Conservation (phyloP, 2,113 vertebrate species). For the Eretmochelys imbricata region DNA sequence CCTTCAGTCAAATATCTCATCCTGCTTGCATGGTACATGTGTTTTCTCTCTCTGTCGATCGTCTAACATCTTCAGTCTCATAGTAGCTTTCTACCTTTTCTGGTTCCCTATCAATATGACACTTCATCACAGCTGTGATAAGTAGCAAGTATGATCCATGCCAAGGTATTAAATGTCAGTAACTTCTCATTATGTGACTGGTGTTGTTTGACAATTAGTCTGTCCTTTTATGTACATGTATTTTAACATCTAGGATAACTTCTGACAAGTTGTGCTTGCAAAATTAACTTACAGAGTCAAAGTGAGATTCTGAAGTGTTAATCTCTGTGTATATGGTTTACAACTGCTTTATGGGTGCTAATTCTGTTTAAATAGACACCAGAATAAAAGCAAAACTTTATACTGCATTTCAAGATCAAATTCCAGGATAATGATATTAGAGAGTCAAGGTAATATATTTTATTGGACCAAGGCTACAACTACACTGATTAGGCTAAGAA, state of each 20-base stretch:
- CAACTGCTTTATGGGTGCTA: not conserved
- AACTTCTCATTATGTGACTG: not conserved
- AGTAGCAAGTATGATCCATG: not conserved
- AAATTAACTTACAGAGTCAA: not conserved
- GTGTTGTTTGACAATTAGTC: not conserved
- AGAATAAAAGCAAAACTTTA: not conserved
- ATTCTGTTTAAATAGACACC: not conserved
- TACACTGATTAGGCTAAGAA: not conserved
- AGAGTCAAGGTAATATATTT: not conserved
- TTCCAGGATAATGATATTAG: not conserved
- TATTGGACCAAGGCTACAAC: not conserved
- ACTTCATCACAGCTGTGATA: not conserved
- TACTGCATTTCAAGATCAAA: not conserved
- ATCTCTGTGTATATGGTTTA: not conserved
- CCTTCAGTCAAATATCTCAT: not conserved
- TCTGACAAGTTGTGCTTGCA: not conserved
- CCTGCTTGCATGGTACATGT: not conserved
- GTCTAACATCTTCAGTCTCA: not conserved
- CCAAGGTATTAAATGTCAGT: not conserved
- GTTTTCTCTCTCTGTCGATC: not conserved
- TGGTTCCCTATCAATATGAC: not conserved
- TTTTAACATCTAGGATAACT: not conserved
- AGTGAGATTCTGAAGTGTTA: not conserved
- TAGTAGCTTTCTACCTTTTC: not conserved
- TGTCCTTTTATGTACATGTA: not conserved